Conservation (phyloP, 2,113 vertebrate species). For the Notothenia coriiceps region DNA sequence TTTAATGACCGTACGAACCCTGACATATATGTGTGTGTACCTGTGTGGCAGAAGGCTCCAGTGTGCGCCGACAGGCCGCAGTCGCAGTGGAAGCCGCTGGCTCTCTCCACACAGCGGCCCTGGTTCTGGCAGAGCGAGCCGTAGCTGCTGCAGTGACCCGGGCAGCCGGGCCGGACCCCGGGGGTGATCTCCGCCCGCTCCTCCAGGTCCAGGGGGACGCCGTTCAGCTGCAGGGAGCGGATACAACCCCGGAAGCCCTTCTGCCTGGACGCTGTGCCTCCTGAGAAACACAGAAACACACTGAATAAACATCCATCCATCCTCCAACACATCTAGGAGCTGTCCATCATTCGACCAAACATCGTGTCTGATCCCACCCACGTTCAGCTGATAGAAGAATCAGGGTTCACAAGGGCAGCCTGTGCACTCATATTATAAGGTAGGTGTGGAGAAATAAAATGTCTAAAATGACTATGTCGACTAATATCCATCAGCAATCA, state of each 20-base stretch:
- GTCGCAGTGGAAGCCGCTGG: slow-evolving; percentile 91
- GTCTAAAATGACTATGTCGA: too few relatives aligned
- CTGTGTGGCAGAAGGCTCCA: slow-evolving; percentile 89
- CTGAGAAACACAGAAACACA: slow-evolving; percentile 69
- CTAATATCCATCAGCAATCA: too few relatives aligned
- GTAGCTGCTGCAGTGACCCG: slow-evolving; percentile 95
- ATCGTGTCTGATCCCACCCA: too few relatives aligned
- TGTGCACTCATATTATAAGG: too few relatives aligned
- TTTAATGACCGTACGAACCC: too few relatives aligned
- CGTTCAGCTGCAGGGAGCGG: slow-evolving; percentile 92
- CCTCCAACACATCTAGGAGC: too few relatives aligned
- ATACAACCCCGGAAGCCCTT: slow-evolving; percentile 95
- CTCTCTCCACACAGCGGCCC: slow-evolving; percentile 89
- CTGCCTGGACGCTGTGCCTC: slow-evolving; percentile 93
- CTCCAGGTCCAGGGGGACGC: slow-evolving; percentile 90
- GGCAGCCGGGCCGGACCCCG: slow-evolving; percentile 90
- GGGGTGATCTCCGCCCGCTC: slow-evolving; percentile 92
- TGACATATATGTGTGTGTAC: slow-evolving; percentile 33
- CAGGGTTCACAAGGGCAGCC: too few relatives aligned
- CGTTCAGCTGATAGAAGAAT: too few relatives aligned
- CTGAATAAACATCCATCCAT: too few relatives aligned
- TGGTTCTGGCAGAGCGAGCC: slow-evolving; percentile 90
- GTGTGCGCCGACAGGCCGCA: slow-evolving; percentile 88
- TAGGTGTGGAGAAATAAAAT: too few relatives aligned
- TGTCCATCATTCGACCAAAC: too few relatives aligned